Evolutionary conservation across 2,797 vertebrate species (phyloP).

Genomic region (Rhabdomys pumilio): DNA sequence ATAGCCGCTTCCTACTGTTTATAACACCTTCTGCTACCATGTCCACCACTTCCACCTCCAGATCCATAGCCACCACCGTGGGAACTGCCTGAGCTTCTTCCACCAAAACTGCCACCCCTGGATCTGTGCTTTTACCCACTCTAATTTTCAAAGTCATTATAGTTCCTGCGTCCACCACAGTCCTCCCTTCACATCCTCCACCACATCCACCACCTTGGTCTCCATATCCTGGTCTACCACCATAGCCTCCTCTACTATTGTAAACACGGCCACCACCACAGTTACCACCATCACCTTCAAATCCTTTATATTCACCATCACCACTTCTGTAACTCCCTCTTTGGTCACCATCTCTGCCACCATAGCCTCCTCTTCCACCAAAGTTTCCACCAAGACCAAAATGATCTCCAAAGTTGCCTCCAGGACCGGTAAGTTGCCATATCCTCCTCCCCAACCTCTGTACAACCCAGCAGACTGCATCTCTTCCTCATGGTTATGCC

Average conservation of each 20-base stretch:
- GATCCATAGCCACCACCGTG: background rate
- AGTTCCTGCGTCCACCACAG: background rate
- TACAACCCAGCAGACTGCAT: background rate
- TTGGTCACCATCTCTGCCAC: background rate
- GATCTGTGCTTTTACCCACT: background rate
- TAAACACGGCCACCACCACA: background rate
- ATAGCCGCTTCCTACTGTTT: conserved; percentile 90
- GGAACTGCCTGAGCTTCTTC: background rate
- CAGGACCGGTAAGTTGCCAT: background rate
- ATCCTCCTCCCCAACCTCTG: background rate
- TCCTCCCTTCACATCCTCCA: background rate
- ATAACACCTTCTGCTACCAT: background rate
- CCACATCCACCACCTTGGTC: background rate
- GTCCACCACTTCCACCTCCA: background rate
- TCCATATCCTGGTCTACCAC: background rate
- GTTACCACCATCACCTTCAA: background rate
- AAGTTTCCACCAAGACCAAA: background rate
- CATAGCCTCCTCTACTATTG: background rate
- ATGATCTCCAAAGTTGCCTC: too few species aligned
- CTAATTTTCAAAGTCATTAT: background rate
- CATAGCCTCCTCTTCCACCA: background rate
- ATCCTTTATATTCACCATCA: background rate
- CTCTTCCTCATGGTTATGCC: background rate
- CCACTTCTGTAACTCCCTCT: background rate
- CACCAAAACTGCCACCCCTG: too few species aligned